Percentiles rank a stretch among this genome's conserved stretches.
phyloP scores from a whole-genome alignment of 2,888 invertebrate species.

The Epicampocera succincta region DNA sequence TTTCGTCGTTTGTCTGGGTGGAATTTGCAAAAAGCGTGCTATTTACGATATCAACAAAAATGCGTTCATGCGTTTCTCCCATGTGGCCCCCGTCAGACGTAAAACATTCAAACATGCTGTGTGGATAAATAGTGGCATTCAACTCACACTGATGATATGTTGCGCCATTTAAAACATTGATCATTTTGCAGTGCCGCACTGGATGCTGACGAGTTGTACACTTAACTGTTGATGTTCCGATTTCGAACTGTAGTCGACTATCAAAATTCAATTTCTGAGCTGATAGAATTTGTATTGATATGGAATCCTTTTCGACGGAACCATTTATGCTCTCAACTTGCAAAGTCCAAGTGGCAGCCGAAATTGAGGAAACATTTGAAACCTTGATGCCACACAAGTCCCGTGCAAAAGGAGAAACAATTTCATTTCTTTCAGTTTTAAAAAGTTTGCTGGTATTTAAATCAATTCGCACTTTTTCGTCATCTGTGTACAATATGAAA shows the following conservation, averaged over 20 bases:
- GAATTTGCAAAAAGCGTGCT: slow-evolving; percentile 33
- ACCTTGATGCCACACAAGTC: slow-evolving; percentile 73
- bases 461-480: slow-evolving; percentile 65
- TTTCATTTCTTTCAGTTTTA: slow-evolving; percentile 70
- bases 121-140: slow-evolving; percentile 70
- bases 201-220: slow-evolving; percentile 8
- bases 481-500: no score
- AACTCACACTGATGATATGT: slow-evolving; percentile 72
- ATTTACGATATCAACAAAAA: slow-evolving; percentile 69
- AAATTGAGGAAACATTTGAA: slow-evolving; percentile 63
- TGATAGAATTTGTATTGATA: no score
- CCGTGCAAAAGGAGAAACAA: slow-evolving; percentile 69
- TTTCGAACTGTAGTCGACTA: no score
- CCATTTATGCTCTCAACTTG: slow-evolving; percentile 68
- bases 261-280: no score
- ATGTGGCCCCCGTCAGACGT: slow-evolving; percentile 73
- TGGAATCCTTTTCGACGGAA: neutral
- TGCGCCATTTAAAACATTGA: slow-evolving; percentile 65
- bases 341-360: slow-evolving; percentile 69
- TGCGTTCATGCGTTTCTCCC: slow-evolving; percentile 72
- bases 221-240: no score
- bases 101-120: slow-evolving; percentile 72
- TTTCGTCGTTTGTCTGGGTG: no score
- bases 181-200: slow-evolving; percentile 72
- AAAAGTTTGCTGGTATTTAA: slow-evolving; percentile 66